These are phyloP conservation scores for Marcusenius ussheri DNA, from an alignment of 2,113 vertebrate species.

Conservation along the genomic window DNA sequence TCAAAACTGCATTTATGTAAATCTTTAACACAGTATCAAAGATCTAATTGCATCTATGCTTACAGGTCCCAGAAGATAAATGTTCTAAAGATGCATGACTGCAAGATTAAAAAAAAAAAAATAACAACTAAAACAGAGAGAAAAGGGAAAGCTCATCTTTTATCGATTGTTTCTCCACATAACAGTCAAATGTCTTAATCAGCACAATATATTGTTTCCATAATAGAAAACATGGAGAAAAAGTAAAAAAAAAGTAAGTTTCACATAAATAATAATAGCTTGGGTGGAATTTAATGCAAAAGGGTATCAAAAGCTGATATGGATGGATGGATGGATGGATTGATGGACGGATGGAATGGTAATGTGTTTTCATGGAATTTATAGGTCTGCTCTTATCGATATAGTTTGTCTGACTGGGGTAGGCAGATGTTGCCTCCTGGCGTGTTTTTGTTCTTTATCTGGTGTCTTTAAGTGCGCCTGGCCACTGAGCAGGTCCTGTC, in stretches of 20 bases:
- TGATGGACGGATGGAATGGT: neutral
- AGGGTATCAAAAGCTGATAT: neutral
- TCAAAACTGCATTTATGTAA: conserved; percentile 26
- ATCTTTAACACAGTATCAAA: conserved; percentile 24
- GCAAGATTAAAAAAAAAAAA: neutral
- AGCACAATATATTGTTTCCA: neutral
- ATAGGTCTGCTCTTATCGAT: conserved; percentile 52
- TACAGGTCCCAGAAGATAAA: conserved; percentile 9
- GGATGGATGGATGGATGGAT: neutral
- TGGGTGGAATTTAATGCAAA: neutral
- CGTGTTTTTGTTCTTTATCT: conserved; percentile 44
- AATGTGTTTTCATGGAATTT: conserved; percentile 16
- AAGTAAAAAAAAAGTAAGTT: neutral
- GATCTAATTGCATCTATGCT: conserved; percentile 22
- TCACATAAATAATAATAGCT: neutral
- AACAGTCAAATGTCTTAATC: conserved; percentile 14
- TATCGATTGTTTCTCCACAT: conserved; percentile 17
- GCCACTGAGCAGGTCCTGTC: conserved; percentile 21
- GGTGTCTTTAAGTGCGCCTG: conserved; percentile 53
- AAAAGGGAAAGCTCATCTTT: conserved; percentile 12
- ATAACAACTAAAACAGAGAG: conserved; percentile 7
- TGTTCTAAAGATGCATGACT: conserved; percentile 11
- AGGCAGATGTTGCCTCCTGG: conserved; percentile 68
- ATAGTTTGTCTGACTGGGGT: conserved; percentile 55
- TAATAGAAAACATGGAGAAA: neutral